Percentiles rank a stretch among this genome's conserved stretches.
Conservation (phyloP, 2,888 invertebrate genomes). For the Dysmachus trigonus region DNA sequence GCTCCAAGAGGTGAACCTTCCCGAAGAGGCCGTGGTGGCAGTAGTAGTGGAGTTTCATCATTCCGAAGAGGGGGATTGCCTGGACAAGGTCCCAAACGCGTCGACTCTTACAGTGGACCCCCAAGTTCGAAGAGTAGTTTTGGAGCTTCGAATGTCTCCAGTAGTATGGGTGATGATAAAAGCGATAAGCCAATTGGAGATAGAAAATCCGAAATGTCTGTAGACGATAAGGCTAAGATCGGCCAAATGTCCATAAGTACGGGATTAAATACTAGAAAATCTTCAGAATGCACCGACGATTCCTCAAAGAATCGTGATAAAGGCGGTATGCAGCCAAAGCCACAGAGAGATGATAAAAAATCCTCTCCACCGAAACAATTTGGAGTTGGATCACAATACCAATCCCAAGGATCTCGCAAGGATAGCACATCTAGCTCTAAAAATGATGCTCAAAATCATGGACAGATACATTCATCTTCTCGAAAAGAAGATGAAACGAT, state of each 20-base stretch:
- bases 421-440: slow-evolving; percentile 30
- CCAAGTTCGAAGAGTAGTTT: slow-evolving; percentile 76
- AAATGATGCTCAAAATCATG: slow-evolving; percentile 49
- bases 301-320: slow-evolving; percentile 51
- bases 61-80: slow-evolving; percentile 61
- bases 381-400: slow-evolving; percentile 50
- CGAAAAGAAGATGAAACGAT: slow-evolving; percentile 71
- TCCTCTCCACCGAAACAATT: slow-evolving; percentile 54
- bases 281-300: slow-evolving; percentile 49
- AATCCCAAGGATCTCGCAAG: slow-evolving; percentile 41
- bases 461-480: neutral
- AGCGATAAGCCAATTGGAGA: slow-evolving; percentile 63
- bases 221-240: slow-evolving; percentile 73
- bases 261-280: slow-evolving; percentile 66
- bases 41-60: slow-evolving; percentile 64
- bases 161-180: slow-evolving; percentile 60
- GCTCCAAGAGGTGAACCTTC: slow-evolving; percentile 90
- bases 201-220: slow-evolving; percentile 52
- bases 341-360: slow-evolving; percentile 53
- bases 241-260: slow-evolving; percentile 75
- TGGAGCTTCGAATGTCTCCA: slow-evolving; percentile 56
- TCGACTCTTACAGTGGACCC: slow-evolving; percentile 74
- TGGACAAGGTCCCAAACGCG: slow-evolving; percentile 69
- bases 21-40: slow-evolving; percentile 79
- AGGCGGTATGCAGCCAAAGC: slow-evolving; percentile 52